Base-by-base conservation (phyloP, 2,113 vertebrate genomes). In the Calcarius ornatus region DNA sequence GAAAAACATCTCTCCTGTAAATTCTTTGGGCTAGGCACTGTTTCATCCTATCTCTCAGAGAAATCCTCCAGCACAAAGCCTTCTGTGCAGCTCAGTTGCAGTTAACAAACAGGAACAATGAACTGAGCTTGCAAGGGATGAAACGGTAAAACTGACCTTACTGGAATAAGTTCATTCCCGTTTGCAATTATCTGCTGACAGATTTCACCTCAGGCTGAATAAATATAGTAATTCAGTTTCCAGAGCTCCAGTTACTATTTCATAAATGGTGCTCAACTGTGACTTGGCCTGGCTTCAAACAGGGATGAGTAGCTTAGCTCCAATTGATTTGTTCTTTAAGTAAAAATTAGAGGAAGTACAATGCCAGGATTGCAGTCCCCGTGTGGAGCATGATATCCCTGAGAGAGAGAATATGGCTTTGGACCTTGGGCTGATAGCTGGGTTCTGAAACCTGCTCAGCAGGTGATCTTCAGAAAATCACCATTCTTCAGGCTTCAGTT, bases 101-200 rank as follows among this genome's bases (percentile, higher is more conserved):
- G 83, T 89, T 90, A 95, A 79, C 72, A 94, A 96, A 95, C 57
- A 95, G 70, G 63, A 95, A 91, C 79, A 76, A 90, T 82, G 91
- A 91, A 90, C 78, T 37, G 83, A 92, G 77, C 61, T 92, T 96
- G 72, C 53, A 64, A 76, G 69, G 75, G 89, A 77, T 70, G 78
- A 94, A 95, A 93, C 0, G 0, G 40, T 82, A 88, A 93, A 94
- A 90, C 75, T 95, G 95, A 97, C 93, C 87, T 86, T 95, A 85
- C 81, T 91, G 78, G 87, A 82, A 82, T 65, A 87, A 94, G 84
- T 95, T 97, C 89, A 88, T 96, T 95, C 94, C 78, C 75, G 22
- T 91, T 95, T 90, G 87, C 94, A 95, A 90, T 95, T 95, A 95
- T 91, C 89, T 92, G 90, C 89, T 94, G 93, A 91, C 84, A 94